A percentile compares a stretch with the other conserved stretches of the same genome.
These are phyloP conservation scores for Pyrrhia umbra DNA, from an alignment of 2,888 invertebrate species.

Conservation along the genomic window DNA sequence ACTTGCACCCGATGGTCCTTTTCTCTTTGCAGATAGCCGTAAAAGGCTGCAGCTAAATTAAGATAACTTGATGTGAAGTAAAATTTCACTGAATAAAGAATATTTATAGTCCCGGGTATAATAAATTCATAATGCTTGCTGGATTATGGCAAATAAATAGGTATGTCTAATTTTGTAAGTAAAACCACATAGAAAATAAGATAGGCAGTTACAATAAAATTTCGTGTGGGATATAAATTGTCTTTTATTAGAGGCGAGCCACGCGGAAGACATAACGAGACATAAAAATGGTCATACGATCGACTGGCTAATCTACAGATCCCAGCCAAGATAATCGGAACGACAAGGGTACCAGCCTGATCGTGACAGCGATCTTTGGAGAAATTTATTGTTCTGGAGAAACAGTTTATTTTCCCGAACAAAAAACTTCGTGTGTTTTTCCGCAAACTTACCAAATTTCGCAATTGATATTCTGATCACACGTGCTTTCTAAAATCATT, in stretches of 20 bases:
- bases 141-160: slow-evolving; percentile 8
- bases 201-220: slow-evolving; percentile 46
- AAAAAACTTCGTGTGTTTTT: slow-evolving; percentile 52
- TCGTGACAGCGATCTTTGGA: slow-evolving; percentile 65
- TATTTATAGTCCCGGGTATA: slow-evolving; percentile 6
- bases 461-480: slow-evolving; percentile 60
- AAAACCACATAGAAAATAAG: slow-evolving; percentile 35
- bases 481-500: slow-evolving; percentile 57
- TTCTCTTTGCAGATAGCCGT: slow-evolving; percentile 33
- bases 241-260: slow-evolving; percentile 60
- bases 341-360: slow-evolving; percentile 67
- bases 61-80: slow-evolving; percentile 46
- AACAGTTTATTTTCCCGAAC: slow-evolving; percentile 40
- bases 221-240: slow-evolving; percentile 58
- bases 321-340: slow-evolving; percentile 64
- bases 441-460: slow-evolving; percentile 32
- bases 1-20: slow-evolving; percentile 42
- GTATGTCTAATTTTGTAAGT: slow-evolving; percentile 3
- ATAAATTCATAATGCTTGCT: slow-evolving; percentile 1
- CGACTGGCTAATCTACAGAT: slow-evolving; percentile 67
- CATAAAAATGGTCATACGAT: slow-evolving; percentile 67
- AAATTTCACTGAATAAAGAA: slow-evolving; percentile 16
- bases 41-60: slow-evolving; percentile 48
- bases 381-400: slow-evolving; percentile 61
- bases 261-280: slow-evolving; percentile 61